A percentile compares a stretch with the other conserved stretches of the same genome.
phyloP scores from a whole-genome alignment of 2,113 vertebrate species.

The Andinoacara biseriatus region DNA sequence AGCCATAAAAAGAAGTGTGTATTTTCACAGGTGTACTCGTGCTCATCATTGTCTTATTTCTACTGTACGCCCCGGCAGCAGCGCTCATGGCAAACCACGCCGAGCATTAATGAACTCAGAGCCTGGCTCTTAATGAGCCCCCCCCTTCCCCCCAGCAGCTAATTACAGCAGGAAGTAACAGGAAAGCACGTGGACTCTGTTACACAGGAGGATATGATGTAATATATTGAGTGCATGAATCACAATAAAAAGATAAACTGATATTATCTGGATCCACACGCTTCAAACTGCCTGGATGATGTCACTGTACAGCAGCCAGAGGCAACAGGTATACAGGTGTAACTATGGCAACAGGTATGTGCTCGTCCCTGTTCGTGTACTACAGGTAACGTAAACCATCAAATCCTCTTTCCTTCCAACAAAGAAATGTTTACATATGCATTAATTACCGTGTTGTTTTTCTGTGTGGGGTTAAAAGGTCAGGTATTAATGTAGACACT shows the following conservation, averaged over 20 bases:
- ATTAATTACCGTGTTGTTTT: background rate
- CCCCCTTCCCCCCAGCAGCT: background rate
- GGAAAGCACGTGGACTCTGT: background rate
- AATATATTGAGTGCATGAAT: conserved; percentile 21
- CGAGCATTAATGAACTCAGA: conserved; percentile 23
- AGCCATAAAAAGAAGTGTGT: background rate
- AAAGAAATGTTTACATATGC: background rate
- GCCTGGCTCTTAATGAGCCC: conserved; percentile 33
- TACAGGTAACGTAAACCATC: background rate
- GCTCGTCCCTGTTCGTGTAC: background rate
- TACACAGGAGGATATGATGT: conserved; percentile 10
- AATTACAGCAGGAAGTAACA: conserved; percentile 27
- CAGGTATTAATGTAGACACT: background rate
- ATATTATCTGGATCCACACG: background rate
- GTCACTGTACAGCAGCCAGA: background rate
- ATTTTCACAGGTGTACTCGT: background rate
- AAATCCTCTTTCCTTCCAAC: background rate
- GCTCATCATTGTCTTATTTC: background rate
- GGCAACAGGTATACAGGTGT: background rate
- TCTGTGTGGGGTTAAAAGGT: background rate
- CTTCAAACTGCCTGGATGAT: background rate
- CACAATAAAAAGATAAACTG: background rate
- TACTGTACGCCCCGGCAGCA: conserved; percentile 10
- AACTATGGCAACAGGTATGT: background rate
- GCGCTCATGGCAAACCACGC: background rate